These are phyloP conservation scores for Formica selysi DNA, from an alignment of 1,140 invertebrate genomes.

Conservation along the genomic window DNA sequence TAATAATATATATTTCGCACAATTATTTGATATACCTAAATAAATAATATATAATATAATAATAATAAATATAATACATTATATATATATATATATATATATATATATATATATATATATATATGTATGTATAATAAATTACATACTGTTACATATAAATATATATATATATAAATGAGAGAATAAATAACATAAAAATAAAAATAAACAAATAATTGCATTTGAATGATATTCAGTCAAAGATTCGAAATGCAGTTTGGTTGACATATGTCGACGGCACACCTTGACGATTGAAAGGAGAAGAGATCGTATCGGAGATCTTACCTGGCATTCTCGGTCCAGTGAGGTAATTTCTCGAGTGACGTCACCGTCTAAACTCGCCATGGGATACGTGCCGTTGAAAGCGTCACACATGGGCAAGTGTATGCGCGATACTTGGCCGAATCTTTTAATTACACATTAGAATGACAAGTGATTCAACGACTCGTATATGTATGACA, in stretches of 20 bases:
- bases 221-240: background rate
- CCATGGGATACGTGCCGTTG: slow-evolving; percentile 56
- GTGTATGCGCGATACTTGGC: slow-evolving; percentile 14
- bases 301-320: slow-evolving; percentile 44
- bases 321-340: slow-evolving; percentile 37
- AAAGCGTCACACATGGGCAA: slow-evolving; percentile 61
- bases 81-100: no score
- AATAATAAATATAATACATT: no score
- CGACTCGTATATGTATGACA: background rate
- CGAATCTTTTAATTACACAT: slow-evolving; percentile 23
- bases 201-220: background rate
- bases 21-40: no score
- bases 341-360: slow-evolving; percentile 75
- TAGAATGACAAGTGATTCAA: slow-evolving; percentile 34
- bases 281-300: slow-evolving; percentile 20
- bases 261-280: background rate
- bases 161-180: background rate
- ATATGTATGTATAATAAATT: no score
- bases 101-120: no score
- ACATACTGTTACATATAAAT: no score
- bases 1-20: background rate
- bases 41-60: no score
- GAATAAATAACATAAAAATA: background rate
- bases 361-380: slow-evolving; percentile 81
- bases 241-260: background rate